A percentile compares a stretch with the other conserved stretches of the same genome.
Conservation (phyloP, 1,140 invertebrate genomes). For the Magallana angulata region DNA sequence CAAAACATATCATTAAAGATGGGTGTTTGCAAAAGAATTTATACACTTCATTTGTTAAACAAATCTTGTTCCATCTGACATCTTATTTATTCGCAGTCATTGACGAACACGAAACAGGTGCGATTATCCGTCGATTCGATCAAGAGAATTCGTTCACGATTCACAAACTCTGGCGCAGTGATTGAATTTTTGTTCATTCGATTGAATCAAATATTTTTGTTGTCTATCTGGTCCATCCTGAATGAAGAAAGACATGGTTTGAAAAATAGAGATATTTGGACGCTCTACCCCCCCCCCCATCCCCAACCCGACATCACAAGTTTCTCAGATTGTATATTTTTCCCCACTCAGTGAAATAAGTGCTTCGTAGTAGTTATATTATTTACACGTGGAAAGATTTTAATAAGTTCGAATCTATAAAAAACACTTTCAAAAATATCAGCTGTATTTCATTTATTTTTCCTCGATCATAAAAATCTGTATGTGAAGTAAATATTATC, state of each 20-base stretch:
- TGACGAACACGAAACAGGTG: constrained; percentile 10
- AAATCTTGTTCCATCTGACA: constrained; percentile 15
- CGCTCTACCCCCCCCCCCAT: no score
- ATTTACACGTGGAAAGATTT: background rate
- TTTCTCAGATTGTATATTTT: no score
- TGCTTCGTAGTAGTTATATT: background rate
- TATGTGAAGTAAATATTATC: constrained; percentile 32
- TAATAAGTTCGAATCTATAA: constrained; percentile 24
- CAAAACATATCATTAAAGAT: constrained; percentile 32
- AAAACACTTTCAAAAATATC: constrained; percentile 34
- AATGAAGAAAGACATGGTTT: no score
- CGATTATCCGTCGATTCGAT: background rate
- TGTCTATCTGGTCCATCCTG: background rate
- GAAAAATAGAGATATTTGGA: no score
- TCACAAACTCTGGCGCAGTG: constrained; percentile 6
- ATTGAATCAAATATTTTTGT: background rate
- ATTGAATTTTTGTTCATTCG: background rate
- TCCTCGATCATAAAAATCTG: constrained; percentile 28
- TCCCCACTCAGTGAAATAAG: background rate
- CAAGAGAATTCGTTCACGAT: constrained; percentile 4
- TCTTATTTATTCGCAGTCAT: constrained; percentile 22
- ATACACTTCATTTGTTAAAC: constrained; percentile 25
- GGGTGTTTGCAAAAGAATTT: constrained; percentile 33
- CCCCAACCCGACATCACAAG: no score
- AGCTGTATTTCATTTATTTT: constrained; percentile 32